Base-by-base conservation (phyloP, 2,797 vertebrate species). In the Sebastes matsubarae region DNA sequence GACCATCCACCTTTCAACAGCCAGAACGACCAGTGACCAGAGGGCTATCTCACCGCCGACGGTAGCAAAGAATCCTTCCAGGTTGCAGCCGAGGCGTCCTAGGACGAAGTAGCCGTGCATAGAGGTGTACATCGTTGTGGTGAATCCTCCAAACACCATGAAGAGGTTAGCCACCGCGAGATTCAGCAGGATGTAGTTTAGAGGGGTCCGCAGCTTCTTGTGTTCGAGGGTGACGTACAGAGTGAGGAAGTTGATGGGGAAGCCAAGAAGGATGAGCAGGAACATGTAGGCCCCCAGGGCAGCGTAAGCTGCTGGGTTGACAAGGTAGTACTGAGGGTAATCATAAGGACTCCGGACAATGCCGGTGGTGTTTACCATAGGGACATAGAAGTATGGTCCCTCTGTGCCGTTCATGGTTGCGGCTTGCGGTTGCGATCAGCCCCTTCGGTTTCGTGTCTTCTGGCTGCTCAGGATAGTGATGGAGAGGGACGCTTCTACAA, bases 171-270 rank as follows among this genome's bases (percentile, higher is more conserved):
- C 97, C 13, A 99, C 90, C 0, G 97, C 98, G 85, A 99, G 94
- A 91, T 99, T 99, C 86, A 99, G 96, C 38, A 99, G 96, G 95
- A 99, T 97, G 95, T 98, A 99, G 95, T 99, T 99, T 85, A 99
- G 96, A 18, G 98, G 97, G 0, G 98, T 98, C 72, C 98, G 95
- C 86, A 99, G 97, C 95, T 99, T 99, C 97, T 99, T 99, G 96
- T 99, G 97, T 95, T 99, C 96, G 54, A 99, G 63, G 82, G 99
- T 99, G 2, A 97, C 95, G 87, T 98, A 99, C 20, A 99, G 97
- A 0, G 98, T 99, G 89, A 99, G 97, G 94, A 98, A 99, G 95
- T 99, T 99, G 96, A 99, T 20, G 32, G 97, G 97, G 86, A 99
- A 97, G 89, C 97, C 97, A 0, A 96, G 80, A n/a, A 98, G 75